Evolutionary conservation across 2,888 invertebrate species (phyloP).

Genomic region (Eilema sororculum): DNA sequence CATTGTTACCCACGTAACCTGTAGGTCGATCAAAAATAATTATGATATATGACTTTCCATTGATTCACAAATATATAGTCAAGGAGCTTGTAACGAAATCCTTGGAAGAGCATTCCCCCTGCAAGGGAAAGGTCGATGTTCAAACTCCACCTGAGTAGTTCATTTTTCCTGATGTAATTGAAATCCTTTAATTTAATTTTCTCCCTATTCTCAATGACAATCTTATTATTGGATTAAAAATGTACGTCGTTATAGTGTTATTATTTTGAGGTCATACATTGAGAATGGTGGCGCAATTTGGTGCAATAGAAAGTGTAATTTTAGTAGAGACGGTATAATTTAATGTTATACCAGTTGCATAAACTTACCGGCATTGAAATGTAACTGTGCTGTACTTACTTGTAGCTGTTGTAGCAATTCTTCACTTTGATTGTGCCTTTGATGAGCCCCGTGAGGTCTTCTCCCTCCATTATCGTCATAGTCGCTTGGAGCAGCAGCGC

Average conservation of each 20-base stretch:
- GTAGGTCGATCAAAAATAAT: too few species aligned
- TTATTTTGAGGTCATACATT: neutral
- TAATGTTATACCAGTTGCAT: neutral
- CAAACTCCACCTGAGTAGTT: too few species aligned
- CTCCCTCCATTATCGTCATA: slow-evolving; percentile 97
- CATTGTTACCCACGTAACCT: too few species aligned
- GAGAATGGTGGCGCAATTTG: neutral
- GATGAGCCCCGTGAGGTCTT: slow-evolving; percentile 96
- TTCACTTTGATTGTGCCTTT: slow-evolving; percentile 97
- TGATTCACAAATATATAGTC: neutral
- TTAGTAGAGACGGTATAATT: neutral
- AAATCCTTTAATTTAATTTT: too few species aligned
- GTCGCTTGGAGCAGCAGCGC: slow-evolving; percentile 95
- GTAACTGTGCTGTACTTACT: slow-evolving; percentile 87
- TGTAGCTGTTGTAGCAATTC: slow-evolving; percentile 96
- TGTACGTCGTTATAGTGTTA: neutral
- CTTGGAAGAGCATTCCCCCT: too few species aligned
- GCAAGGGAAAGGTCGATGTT: too few species aligned
- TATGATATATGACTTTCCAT: too few species aligned
- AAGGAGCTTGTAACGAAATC: too few species aligned
- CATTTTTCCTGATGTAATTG: too few species aligned
- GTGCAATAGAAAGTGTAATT: neutral
- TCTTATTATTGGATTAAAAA: neutral
- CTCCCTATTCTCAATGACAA: too few species aligned
- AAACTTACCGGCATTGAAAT: neutral